Percentiles rank a stretch among this genome's conserved stretches.
These are phyloP conservation scores for Australoheros scitulus DNA, from an alignment of 2,113 vertebrate genomes.

Conservation along the genomic window DNA sequence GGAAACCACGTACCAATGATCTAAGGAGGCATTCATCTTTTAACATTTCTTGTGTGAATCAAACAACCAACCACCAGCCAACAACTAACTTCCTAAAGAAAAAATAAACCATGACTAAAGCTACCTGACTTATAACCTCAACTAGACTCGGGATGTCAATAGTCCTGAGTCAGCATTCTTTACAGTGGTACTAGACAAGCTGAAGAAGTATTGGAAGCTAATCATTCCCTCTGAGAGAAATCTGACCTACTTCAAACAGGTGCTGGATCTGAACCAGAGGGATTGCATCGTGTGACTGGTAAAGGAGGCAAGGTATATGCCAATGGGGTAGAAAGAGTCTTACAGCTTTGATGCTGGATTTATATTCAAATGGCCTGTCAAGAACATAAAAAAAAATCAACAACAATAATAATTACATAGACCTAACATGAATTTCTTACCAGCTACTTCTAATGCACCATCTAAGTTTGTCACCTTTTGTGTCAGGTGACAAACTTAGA, in stretches of 20 bases:
- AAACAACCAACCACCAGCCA: background rate
- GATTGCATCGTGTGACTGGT: background rate
- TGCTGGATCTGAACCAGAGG: background rate
- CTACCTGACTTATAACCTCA: background rate
- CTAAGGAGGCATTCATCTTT: background rate
- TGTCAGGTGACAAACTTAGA: slow-evolving; percentile 10
- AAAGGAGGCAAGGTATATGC: too few species aligned
- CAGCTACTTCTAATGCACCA: slow-evolving; percentile 5
- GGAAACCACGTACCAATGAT: background rate
- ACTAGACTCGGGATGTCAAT: background rate
- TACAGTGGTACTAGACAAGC: background rate
- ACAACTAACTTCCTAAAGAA: background rate
- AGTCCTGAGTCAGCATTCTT: background rate
- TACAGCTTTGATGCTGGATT: background rate
- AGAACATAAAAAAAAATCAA: background rate
- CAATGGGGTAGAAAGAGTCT: background rate
- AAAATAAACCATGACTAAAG: background rate
- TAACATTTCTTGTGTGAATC: background rate
- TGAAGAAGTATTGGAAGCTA: background rate
- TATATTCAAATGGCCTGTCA: background rate
- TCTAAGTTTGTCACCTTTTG: slow-evolving; percentile 8
- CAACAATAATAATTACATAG: background rate
- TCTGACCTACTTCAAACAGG: background rate
- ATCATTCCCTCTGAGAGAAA: background rate
- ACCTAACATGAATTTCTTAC: background rate